Percentiles rank a stretch among this genome's conserved stretches.
Conservation (phyloP, 2,888 invertebrate species). For the Sepiola atlantica region DNA sequence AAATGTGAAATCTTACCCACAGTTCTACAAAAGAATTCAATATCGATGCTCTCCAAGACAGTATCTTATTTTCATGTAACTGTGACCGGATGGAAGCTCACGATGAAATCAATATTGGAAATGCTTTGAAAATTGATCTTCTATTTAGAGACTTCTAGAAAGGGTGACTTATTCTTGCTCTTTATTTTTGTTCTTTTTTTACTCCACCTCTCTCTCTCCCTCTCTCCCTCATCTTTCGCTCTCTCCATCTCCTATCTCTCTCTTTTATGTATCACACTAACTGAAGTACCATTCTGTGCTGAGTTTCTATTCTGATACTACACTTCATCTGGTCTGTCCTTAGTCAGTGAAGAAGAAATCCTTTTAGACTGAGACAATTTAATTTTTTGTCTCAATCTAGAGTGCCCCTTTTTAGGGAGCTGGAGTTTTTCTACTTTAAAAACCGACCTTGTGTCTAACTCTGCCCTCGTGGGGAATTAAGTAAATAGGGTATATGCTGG, state of each 20-base stretch:
- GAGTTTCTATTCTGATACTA: too few species aligned
- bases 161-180: not conserved
- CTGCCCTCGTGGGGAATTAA: too few species aligned
- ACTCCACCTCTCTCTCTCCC: not conserved
- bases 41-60: not conserved
- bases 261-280: not conserved
- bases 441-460: too few species aligned
- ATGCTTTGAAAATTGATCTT: slow-evolving; percentile 20
- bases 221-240: not conserved
- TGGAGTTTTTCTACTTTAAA: too few species aligned
- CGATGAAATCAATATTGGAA: not conserved
- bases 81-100: not conserved
- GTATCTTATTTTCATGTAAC: not conserved
- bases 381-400: too few species aligned
- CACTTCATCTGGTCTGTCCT: too few species aligned
- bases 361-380: too few species aligned
- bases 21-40: not conserved
- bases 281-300: too few species aligned
- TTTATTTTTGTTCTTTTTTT: not conserved
- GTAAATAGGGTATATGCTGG: too few species aligned
- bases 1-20: not conserved
- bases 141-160: not conserved
- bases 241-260: not conserved
- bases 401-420: too few species aligned
- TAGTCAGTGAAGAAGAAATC: too few species aligned